These are phyloP conservation scores for Mormyrus hasselquistii DNA, from an alignment of 2,797 vertebrate genomes.

Conservation along the genomic window DNA sequence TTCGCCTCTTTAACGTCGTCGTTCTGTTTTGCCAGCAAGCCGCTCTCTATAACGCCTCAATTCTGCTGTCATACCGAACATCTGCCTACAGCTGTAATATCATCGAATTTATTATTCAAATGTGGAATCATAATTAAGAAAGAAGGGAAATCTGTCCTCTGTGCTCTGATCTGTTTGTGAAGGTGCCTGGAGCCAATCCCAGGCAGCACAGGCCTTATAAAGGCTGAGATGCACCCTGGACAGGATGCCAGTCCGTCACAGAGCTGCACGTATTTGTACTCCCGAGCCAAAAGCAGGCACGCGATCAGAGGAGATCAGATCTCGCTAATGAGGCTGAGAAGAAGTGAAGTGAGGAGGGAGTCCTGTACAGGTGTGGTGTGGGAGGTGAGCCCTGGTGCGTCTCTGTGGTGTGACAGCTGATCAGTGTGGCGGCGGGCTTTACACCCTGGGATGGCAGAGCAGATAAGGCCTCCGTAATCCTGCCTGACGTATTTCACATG, in stretches of 20 bases:
- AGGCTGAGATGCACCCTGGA: not conserved
- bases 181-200: not conserved
- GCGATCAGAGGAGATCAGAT: not conserved
- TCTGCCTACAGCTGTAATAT: not conserved
- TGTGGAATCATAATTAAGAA: not conserved
- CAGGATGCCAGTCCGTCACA: not conserved
- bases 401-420: not conserved
- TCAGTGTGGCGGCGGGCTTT: not conserved
- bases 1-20: not conserved
- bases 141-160: not conserved
- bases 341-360: not conserved
- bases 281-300: not conserved
- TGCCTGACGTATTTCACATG: not conserved
- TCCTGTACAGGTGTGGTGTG: not conserved
- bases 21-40: not conserved
- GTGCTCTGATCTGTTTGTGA: not conserved
- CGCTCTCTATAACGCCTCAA: not conserved
- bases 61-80: not conserved
- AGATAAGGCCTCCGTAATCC: not conserved
- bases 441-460: not conserved
- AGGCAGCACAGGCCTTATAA: not conserved
- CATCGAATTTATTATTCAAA: not conserved
- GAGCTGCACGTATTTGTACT: not conserved
- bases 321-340: not conserved
- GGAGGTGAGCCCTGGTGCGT: not conserved